A percentile compares a stretch with the other conserved stretches of the same genome.
Evolutionary conservation across 2,888 invertebrate genomes (phyloP).

Genomic region (Osmoderma eremita): DNA sequence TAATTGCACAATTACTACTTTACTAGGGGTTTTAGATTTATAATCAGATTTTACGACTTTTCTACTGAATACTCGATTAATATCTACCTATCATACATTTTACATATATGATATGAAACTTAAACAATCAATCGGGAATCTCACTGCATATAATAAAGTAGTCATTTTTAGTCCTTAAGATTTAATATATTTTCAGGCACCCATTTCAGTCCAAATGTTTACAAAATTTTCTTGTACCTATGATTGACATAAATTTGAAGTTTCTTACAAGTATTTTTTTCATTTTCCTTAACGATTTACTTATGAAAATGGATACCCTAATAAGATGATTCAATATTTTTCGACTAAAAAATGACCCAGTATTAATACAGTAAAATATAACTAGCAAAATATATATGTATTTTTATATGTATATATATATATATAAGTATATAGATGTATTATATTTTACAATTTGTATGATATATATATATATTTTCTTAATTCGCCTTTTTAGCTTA

Average conservation of each 20-base stretch:
- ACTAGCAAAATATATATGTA: slow-evolving; percentile 47
- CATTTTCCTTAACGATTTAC: slow-evolving; percentile 49
- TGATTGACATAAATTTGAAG: slow-evolving; percentile 51
- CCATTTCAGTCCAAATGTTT: slow-evolving; percentile 56
- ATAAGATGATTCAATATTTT: slow-evolving; percentile 34
- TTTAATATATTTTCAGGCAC: slow-evolving; percentile 50
- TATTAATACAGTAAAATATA: slow-evolving; percentile 41
- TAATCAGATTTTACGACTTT: not conserved
- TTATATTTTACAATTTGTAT: slow-evolving; percentile 32
- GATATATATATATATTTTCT: no score
- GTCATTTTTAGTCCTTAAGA: slow-evolving; percentile 50
- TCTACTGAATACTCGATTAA: not conserved
- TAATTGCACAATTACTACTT: slow-evolving; percentile 21
- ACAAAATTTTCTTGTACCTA: slow-evolving; percentile 44
- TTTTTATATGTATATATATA: slow-evolving; percentile 32
- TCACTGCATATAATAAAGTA: slow-evolving; percentile 50
- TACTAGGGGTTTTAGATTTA: not conserved
- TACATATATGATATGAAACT: slow-evolving; percentile 21
- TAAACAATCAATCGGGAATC: slow-evolving; percentile 30
- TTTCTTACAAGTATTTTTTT: slow-evolving; percentile 27
- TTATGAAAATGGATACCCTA: slow-evolving; percentile 48
- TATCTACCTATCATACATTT: slow-evolving; percentile 3
- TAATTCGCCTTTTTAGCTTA: slow-evolving; percentile 21
- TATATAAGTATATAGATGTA: slow-evolving; percentile 25
- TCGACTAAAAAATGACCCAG: slow-evolving; percentile 42